A percentile compares a stretch with the other conserved stretches of the same genome.
Conservation (phyloP, 2,888 invertebrate genomes). For the Cyclophora punctaria region DNA sequence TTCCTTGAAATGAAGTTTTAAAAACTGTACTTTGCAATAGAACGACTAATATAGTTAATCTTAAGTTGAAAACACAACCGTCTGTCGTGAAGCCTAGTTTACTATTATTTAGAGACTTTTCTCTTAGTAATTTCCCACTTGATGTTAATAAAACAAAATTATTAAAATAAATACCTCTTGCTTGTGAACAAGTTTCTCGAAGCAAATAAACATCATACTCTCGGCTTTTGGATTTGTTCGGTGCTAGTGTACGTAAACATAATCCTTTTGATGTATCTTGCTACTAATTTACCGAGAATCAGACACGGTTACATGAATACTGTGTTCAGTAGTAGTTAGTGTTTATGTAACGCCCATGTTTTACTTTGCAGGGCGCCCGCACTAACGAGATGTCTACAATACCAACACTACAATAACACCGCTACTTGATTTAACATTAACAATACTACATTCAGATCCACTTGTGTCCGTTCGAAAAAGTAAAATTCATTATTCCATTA, state of each 20-base stretch:
- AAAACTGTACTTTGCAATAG: too few species aligned
- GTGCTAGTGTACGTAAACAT: slow-evolving; percentile 28
- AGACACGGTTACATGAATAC: slow-evolving; percentile 10
- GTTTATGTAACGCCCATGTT: slow-evolving; percentile 10
- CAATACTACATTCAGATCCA: slow-evolving; percentile 28
- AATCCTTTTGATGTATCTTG: slow-evolving; percentile 34
- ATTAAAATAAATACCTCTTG: slow-evolving; percentile 14
- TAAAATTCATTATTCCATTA: slow-evolving; percentile 25
- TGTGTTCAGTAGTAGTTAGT: background rate
- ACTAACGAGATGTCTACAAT: slow-evolving; percentile 63
- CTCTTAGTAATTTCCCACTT: background rate
- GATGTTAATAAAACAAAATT: slow-evolving; percentile 10
- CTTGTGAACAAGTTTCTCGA: slow-evolving; percentile 14
- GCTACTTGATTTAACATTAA: slow-evolving; percentile 50
- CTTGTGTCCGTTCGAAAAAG: slow-evolving; percentile 41
- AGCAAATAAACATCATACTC: slow-evolving; percentile 25
- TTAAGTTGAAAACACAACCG: too few species aligned
- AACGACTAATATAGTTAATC: too few species aligned
- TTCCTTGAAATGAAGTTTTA: too few species aligned
- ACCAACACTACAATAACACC: slow-evolving; percentile 56
- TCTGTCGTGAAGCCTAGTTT: too few species aligned
- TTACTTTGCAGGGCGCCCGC: slow-evolving; percentile 64
- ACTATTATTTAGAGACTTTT: too few species aligned
- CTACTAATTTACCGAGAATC: slow-evolving; percentile 20
- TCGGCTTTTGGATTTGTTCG: slow-evolving; percentile 16